Conservation (phyloP, 1,140 invertebrate genomes). For the Anoplophora glabripennis region DNA sequence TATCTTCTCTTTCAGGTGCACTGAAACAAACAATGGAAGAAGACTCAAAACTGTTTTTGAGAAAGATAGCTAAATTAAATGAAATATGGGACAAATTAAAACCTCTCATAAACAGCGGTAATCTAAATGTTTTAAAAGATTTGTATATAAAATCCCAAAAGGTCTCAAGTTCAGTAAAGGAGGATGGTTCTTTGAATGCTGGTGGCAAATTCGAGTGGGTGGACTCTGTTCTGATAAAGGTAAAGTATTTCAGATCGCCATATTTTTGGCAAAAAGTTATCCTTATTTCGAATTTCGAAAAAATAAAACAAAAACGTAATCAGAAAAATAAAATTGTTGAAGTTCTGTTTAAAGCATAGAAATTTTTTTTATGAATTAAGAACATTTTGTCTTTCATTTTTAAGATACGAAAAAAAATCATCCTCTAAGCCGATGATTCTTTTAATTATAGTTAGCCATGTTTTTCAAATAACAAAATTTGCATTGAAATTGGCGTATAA, state of each 20-base stretch:
- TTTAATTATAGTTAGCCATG: no score
- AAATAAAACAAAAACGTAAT: no score
- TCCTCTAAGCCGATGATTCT: no score
- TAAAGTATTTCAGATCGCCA: conserved; percentile 37
- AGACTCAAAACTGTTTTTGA: conserved; percentile 55
- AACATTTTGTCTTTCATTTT: no score
- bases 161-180: conserved; percentile 47
- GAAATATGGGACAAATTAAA: conserved; percentile 45
- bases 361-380: no score
- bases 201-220: conserved; percentile 97
- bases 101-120: conserved; percentile 7
- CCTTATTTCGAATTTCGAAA: background rate
- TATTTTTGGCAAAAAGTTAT: no score
- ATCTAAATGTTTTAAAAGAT: conserved; percentile 26
- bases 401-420: no score
- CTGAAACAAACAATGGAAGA: conserved; percentile 50
- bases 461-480: no score
- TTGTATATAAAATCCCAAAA: conserved; percentile 20
- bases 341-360: no score
- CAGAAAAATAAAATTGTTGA: no score
- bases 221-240: conserved; percentile 89
- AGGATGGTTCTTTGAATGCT: conserved; percentile 63
- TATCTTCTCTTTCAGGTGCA: conserved; percentile 26
- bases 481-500: no score
- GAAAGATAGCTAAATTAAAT: conserved; percentile 48